Evolutionary conservation across 64 coral and sea anemone genomes (phyloP), one percentile per base, ranked within the genome.

Genomic region (Stichodactyla helianthus): DNA sequence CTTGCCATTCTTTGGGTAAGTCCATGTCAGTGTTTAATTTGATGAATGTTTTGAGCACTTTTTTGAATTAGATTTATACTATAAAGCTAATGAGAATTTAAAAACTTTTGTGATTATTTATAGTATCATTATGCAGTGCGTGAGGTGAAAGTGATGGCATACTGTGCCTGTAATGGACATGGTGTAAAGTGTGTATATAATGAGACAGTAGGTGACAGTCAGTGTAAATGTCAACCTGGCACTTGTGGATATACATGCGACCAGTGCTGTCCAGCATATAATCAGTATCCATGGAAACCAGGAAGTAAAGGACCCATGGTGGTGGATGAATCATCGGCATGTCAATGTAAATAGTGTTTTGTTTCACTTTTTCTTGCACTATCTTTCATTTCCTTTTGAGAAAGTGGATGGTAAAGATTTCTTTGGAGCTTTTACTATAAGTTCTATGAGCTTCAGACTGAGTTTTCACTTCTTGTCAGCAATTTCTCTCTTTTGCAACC

Each of bases 101-200:
- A 17, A 62, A 62, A 62, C 9, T 17, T 17, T 62, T 61, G n/a
- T 58, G 16, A 55, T 54, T 19, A 50, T 78, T 70, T 86, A 10
- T n/a, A 98, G 96, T 89, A 98, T 85, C 96, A 98, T 52, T 98
- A 98, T 88, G 90, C 81, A 76, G 96, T 98, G 20, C 79, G 90
- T 50, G 96, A 98, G 82, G 86, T 98, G 2, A 79, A 77, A 15
- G 88, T 98, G 22, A 79, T 85, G 19, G 91, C 63, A 11, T 95
- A 83, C 55, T 99, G 97, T 54, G 23, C 83, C 7, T 99, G 97
- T 71, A 95, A 95, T 91, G 97, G 97, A 62, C 97, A 99, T 53
- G 93, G 90, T 5, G 35, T 35, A 1, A 16, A 61, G 9, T 99
- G 97, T 74, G 20, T 52, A 6, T 93, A 83, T 70, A 87, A 93